Base-by-base conservation (phyloP, 2,888 invertebrate species). In the Dysmachus trigonus region DNA sequence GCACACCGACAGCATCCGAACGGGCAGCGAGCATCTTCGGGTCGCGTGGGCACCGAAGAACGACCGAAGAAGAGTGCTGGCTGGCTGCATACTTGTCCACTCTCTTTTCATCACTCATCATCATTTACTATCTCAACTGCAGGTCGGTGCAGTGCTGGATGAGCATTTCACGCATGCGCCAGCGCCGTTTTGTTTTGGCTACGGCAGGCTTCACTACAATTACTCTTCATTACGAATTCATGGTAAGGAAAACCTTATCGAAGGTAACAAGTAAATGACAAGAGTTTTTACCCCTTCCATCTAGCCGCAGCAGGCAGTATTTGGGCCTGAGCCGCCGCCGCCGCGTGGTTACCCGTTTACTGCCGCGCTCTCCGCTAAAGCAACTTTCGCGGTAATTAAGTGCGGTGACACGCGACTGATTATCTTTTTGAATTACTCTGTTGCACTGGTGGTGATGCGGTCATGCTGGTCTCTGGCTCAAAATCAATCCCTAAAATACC, bases 331-430 rank as follows among this genome's bases (percentile, higher is more conserved):
- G 27, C 22, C 7, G 62, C 22, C 33, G 47, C 10, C 27, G 27
- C 22, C 7, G 18, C 62, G 22, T 27, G 62, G 27, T 35, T 62
- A 22, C 35, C 33, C 13, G 38, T 72, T 41, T 72, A 41, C 41
- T 30, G 7, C 3, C 5, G 27, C 53, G 31, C 31, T 2, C 27
- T 71, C 74, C 35, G 77, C 77, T 85, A 53, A 79, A 86, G 72
- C 77, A 35, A 82, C 85, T 85, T 87, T 82, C 62, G 86, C 76
- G 51, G 84, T 86, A 84, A 87, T 86, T 86, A 87, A 84, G 84
- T 71, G 86, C 86, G 85, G 79, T 87, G 87, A 87, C 87, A 87
- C 87, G 87, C 87, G 87, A 87, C 87, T 87, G 85, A 85, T 85
- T 74, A 74, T 51, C 81, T 62, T 62, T 18, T 51, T 6, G 18